These are phyloP conservation scores for Manis pentadactyla DNA, from an alignment of 2,797 vertebrate genomes.

Conservation along the genomic window DNA sequence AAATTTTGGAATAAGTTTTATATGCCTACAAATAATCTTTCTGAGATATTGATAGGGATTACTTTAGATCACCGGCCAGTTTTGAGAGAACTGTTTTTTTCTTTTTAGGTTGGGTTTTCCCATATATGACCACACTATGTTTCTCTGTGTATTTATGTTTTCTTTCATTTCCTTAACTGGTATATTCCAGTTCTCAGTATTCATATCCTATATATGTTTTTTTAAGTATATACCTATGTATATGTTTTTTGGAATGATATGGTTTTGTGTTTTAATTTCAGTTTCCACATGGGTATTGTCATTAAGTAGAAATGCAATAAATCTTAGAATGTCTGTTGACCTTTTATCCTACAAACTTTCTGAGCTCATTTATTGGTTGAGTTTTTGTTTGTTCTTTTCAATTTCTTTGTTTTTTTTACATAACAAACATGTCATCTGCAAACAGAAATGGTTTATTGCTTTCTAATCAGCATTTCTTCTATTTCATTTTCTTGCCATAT, in stretches of 20 bases:
- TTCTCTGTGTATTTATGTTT: background rate
- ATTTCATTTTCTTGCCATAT: background rate
- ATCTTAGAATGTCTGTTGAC: background rate
- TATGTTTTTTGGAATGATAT: background rate
- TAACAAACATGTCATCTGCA: background rate
- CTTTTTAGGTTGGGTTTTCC: background rate
- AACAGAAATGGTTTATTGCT: background rate
- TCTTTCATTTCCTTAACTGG: background rate
- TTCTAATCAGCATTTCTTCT: background rate
- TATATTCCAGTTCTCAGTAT: background rate
- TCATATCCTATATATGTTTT: background rate
- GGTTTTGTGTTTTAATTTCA: background rate
- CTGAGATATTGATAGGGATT: background rate
- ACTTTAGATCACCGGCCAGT: background rate
- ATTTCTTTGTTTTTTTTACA: background rate
- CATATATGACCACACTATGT: background rate
- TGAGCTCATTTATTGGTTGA: background rate
- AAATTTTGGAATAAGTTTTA: background rate
- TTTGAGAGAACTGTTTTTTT: background rate
- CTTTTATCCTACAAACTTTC: background rate
- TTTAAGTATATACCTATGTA: background rate
- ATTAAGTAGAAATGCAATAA: background rate
- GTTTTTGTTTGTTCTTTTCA: background rate
- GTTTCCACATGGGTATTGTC: background rate
- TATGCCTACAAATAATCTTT: background rate